Base-by-base conservation (phyloP, 53 echinoderm and acorn worm genomes). In the Astropecten irregularis region DNA sequence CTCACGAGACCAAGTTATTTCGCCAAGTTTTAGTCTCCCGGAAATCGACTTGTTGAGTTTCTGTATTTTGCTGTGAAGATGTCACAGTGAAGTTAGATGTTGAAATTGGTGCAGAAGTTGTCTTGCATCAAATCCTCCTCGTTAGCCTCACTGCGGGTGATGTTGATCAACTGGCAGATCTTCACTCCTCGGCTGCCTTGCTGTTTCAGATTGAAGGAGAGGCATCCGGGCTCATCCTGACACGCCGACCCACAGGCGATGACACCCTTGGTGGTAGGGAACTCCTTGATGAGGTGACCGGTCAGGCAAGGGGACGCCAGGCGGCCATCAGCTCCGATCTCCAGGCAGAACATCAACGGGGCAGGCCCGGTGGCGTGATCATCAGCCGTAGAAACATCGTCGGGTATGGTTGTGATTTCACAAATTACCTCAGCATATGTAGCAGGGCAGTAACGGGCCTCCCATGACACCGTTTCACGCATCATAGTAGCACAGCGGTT, bases 201-300 rank as follows among this genome's bases (percentile, higher is more conserved):
- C 30, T 54, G 52, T 22, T 38, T 19, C 53, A 73, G 34, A 38
- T 73, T 55, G 34, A 73, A 73, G 39, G 71, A 53, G 54, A 53
- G 73, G 38, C 73, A 53, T 14, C 4, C 22, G 0, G 55, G 73
- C 73, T 53, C 54, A 3, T 37, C 55, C 23, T 23, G 54, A 54
- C 73, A 73, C 20, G 73, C 73, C 3, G 52, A 52, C 52, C 73
- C 54, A 25, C 73, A 73, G 0, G 36, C 73, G 20, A 73, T 55
- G 53, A 54, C 53, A 54, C 72, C 73, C 35, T 37, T 13, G 55
- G 52, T 26, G 49, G 46, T 49, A 3, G 73, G 50, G 34, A 73
- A 35, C 73, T 73, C 73, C 54, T 36, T 54, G 73, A 73, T 53
- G 73, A 53, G 32, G 52, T 73, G 55, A 55, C 53, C 53, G 34